A percentile compares a stretch with the other conserved stretches of the same genome.
Evolutionary conservation across 2,113 vertebrate species (phyloP).

Genomic region (Upupa epops): DNA sequence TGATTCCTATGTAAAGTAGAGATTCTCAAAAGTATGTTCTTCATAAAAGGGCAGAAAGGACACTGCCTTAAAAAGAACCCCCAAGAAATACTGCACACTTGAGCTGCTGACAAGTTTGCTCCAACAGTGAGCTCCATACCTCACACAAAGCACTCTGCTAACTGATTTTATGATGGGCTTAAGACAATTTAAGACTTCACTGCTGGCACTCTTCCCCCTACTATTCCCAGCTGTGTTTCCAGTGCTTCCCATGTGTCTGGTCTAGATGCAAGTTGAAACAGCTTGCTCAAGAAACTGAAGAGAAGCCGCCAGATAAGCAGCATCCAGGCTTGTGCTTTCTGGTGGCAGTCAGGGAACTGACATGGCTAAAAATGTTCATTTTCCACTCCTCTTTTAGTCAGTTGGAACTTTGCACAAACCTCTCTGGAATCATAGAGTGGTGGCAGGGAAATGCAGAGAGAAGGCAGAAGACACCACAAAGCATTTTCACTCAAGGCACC

Average conservation of each 20-base stretch:
- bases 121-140: not conserved
- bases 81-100: not conserved
- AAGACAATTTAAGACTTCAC: conserved; percentile 20
- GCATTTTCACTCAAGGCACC: not conserved
- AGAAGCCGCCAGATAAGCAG: not conserved
- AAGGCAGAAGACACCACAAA: not conserved
- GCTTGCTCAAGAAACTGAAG: not conserved
- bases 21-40: not conserved
- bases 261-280: not conserved
- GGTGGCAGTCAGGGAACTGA: not conserved
- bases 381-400: not conserved
- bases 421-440: not conserved
- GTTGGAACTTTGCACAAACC: not conserved
- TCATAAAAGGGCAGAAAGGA: not conserved
- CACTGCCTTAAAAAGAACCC: not conserved
- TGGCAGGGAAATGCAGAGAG: not conserved
- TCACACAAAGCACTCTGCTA: conserved; percentile 9
- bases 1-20: not conserved
- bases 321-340: not conserved
- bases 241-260: not conserved
- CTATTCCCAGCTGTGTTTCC: conserved; percentile 15
- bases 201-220: not conserved
- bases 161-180: conserved; percentile 31
- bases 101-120: not conserved
- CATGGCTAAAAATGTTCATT: not conserved